Percentiles rank a stretch among this genome's conserved stretches.
phyloP scores from a whole-genome alignment of 1,140 invertebrate genomes.

The Cherax quadricarinatus region DNA sequence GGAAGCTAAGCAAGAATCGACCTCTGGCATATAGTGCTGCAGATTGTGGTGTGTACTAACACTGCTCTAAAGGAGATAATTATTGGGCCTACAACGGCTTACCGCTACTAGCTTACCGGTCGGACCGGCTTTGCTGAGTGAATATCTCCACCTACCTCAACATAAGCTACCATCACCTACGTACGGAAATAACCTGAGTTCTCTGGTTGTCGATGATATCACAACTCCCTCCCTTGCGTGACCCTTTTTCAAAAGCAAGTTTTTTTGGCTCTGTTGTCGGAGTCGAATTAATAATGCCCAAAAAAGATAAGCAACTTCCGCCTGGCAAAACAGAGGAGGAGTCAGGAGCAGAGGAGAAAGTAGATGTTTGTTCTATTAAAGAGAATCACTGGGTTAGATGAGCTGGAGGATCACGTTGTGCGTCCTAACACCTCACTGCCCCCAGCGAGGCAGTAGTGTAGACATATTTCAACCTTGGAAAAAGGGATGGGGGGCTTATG shows the following conservation, averaged over 20 bases:
- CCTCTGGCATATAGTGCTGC: too few relatives aligned
- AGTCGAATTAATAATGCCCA: background rate
- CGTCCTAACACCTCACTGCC: too few relatives aligned
- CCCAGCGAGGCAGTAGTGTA: too few relatives aligned
- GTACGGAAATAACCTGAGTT: background rate
- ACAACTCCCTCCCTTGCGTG: background rate
- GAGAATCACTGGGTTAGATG: background rate
- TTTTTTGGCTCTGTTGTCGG: background rate
- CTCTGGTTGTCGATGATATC: background rate
- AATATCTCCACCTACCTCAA: too few relatives aligned
- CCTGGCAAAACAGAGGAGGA: background rate
- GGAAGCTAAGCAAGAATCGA: too few relatives aligned
- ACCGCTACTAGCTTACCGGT: too few relatives aligned
- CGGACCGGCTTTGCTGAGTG: too few relatives aligned
- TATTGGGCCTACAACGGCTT: too few relatives aligned
- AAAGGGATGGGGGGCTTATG: background rate
- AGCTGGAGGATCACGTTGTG: background rate
- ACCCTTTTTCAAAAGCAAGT: background rate
- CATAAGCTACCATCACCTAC: background rate
- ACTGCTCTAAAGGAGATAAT: too few relatives aligned
- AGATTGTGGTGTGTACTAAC: too few relatives aligned
- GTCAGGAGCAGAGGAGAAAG: background rate
- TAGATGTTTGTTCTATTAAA: background rate
- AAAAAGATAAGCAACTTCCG: slow-evolving; percentile 5
- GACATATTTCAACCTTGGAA: background rate